Evolutionary conservation across 2,888 invertebrate genomes (phyloP).

Genomic region (Thysanoteuthis rhombus): DNA sequence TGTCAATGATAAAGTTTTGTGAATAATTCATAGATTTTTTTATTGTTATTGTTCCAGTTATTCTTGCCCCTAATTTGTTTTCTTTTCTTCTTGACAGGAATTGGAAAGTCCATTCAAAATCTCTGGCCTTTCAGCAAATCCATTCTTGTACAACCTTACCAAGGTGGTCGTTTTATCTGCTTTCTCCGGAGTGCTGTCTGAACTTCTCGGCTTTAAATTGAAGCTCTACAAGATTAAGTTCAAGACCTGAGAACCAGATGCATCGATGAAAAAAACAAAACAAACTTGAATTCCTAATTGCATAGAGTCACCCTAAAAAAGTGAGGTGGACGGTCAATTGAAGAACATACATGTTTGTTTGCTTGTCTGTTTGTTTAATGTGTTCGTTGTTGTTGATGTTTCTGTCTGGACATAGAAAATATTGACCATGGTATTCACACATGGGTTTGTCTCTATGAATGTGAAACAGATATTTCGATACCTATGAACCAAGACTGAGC

Average conservation of each 20-base stretch:
- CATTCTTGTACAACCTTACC: constrained; percentile 92
- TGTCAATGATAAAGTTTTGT: too few species aligned
- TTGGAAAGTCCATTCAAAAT: constrained; percentile 96
- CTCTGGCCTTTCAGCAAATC: constrained; percentile 93
- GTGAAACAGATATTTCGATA: not conserved
- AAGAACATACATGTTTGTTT: not conserved
- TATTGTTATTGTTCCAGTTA: not conserved
- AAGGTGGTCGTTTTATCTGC: constrained; percentile 95
- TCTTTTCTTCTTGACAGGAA: constrained; percentile 75
- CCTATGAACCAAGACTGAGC: not conserved
- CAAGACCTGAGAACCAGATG: constrained; percentile 43
- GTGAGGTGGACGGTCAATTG: not conserved
- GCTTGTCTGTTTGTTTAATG: not conserved
- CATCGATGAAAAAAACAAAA: not conserved
- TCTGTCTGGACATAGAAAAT: not conserved
- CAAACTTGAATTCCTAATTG: not conserved
- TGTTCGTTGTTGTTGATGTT: not conserved
- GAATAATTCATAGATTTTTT: not conserved
- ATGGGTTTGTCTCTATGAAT: not conserved
- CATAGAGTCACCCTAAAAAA: not conserved
- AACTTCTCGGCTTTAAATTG: constrained; percentile 93
- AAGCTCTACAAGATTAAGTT: constrained; percentile 94
- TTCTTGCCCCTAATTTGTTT: not conserved
- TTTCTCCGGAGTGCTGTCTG: constrained; percentile 93
- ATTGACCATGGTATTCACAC: not conserved